Evolutionary conservation across 2,888 invertebrate species (phyloP), one percentile per base, ranked within the genome.

Genomic region (Drosophila ezoana): DNA sequence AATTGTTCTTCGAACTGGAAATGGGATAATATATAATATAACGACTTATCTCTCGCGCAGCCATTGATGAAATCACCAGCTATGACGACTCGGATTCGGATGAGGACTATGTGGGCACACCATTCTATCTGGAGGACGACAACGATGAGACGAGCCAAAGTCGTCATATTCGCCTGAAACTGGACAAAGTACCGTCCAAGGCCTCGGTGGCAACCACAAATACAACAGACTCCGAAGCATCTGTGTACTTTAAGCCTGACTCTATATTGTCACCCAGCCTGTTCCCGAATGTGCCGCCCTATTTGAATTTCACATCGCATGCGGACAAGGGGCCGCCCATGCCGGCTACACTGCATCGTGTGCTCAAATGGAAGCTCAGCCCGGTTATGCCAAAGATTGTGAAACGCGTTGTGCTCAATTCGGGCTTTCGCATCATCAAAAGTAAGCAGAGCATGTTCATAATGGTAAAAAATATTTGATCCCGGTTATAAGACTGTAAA

Each of bases 331-430:
- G 93, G 3, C 93, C 93, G 2, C 87, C 91, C 53, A 91, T 96
- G 78, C 98, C 98, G 0, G 91, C 94, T 45, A 94, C 95, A 3
- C 94, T 97, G 80, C 94, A 95, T 78, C 96, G 95, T 83, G 95
- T 96, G 74, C 93, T 99, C 57, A 98, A 98, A 90, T 99, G 99
- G 99, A 97, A 97, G 90, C 93, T 98, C 58, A 98, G 98, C 78
- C 96, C 97, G 0, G 98, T 99, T 52, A 98, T 99, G 44, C 99
- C 99, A 0, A 95, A 97, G 86, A 95, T 99, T 37, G 98, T 99
- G 49, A 95, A 97, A 89, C 95, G 96, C 87, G 97, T 97, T 0
- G 93, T 99, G 33, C 93, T 95, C 0, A 97, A 98, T 90, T 96
- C 97, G 1, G 98, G 98, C 13, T 98, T 97, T 91, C 94, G 95